Conservation (phyloP, 2,113 vertebrate genomes). For the Gobio gobio region DNA sequence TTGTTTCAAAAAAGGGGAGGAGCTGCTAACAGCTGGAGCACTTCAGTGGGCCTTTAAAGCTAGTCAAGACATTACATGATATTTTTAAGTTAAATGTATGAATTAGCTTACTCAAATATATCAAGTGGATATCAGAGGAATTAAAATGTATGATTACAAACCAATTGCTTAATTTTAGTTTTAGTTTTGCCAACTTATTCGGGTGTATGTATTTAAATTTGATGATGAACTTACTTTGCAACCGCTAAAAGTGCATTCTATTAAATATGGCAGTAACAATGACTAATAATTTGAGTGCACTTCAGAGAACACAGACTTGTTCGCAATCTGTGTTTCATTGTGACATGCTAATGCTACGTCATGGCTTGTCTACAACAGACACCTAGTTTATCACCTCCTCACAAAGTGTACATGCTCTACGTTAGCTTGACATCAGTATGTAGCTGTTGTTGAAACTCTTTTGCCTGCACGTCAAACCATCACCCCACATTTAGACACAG, state of each 20-base stretch:
- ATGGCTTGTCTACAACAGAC: neutral
- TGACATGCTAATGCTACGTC: neutral
- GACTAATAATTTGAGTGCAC: neutral
- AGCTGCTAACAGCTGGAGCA: no score
- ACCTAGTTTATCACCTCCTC: neutral
- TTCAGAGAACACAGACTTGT: neutral
- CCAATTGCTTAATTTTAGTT: no score
- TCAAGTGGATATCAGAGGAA: no score
- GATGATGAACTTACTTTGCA: neutral
- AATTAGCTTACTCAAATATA: no score
- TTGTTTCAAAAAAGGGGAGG: no score
- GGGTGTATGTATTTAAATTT: neutral
- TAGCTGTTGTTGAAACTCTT: neutral
- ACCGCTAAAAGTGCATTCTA: neutral
- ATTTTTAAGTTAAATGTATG: no score
- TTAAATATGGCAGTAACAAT: neutral
- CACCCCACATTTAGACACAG: neutral
- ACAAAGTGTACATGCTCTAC: neutral
- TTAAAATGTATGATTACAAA: no score
- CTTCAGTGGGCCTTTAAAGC: no score
- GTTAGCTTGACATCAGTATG: constrained; percentile 17
- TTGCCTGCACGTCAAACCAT: neutral
- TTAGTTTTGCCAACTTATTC: no score
- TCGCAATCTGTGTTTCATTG: neutral
- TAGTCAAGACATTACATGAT: no score